A percentile compares a stretch with the other conserved stretches of the same genome.
These are phyloP conservation scores for Orcinus orca DNA, from an alignment of 2,113 vertebrate species.

Conservation along the genomic window DNA sequence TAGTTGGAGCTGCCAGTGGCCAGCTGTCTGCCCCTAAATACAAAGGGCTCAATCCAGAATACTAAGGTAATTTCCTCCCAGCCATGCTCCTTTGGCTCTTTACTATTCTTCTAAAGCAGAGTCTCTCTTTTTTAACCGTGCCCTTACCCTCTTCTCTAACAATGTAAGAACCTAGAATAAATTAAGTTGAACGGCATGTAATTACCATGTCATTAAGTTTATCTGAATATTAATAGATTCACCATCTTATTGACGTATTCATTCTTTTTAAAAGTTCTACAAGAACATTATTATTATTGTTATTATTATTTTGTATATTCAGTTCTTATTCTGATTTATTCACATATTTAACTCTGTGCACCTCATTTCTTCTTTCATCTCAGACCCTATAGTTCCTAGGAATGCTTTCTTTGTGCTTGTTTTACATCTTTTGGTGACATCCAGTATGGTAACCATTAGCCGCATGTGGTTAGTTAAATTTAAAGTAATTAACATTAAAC, in stretches of 20 bases:
- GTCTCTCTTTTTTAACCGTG: background rate
- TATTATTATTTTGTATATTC: background rate
- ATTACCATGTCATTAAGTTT: background rate
- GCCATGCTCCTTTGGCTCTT: background rate
- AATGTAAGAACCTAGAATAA: background rate
- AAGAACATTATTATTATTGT: background rate
- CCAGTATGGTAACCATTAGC: background rate
- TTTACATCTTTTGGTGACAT: background rate
- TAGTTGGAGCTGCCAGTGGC: background rate
- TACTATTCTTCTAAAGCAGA: background rate
- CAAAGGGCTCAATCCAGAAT: background rate
- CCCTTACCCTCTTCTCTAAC: background rate
- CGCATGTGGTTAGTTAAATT: background rate
- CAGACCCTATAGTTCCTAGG: background rate
- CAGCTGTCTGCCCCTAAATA: background rate
- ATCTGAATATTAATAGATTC: background rate
- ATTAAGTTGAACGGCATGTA: background rate
- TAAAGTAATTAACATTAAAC: background rate
- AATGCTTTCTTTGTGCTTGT: background rate
- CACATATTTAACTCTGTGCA: background rate
- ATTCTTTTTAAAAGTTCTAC: background rate
- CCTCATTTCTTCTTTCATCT: background rate
- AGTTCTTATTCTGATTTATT: background rate
- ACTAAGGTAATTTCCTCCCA: background rate
- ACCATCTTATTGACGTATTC: background rate